A percentile compares a stretch with the other conserved stretches of the same genome.
Conservation (phyloP, 1,140 invertebrate species). For the Araneus ventricosus region DNA sequence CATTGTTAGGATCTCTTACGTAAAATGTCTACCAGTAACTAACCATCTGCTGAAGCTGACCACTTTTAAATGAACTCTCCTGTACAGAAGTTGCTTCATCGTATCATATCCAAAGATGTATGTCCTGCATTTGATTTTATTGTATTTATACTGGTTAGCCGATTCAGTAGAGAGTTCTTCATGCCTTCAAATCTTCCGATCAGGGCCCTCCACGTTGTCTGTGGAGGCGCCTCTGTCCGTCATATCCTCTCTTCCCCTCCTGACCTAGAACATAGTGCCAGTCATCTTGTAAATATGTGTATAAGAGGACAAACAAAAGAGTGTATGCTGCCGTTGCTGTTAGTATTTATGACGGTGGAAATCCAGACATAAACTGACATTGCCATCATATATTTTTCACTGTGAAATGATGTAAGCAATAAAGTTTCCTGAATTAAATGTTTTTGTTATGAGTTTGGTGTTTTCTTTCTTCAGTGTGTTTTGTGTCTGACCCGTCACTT, state of each 20-base stretch:
- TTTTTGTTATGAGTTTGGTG: conserved; percentile 68
- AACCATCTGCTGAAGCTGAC: too few species aligned
- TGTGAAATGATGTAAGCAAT: conserved; percentile 76
- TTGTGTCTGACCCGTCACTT: background rate
- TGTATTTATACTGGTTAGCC: conserved; percentile 51
- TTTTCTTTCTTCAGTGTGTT: background rate
- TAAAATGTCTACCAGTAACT: too few species aligned
- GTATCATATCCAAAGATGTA: conserved; percentile 71
- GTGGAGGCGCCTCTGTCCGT: conserved; percentile 56
- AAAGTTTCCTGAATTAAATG: conserved; percentile 76
- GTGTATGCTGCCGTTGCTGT: conserved; percentile 67
- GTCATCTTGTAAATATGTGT: conserved; percentile 76
- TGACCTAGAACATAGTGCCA: conserved; percentile 71
- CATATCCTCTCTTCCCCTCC: conserved; percentile 65
- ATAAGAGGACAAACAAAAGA: conserved; percentile 57
- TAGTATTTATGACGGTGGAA: conserved; percentile 75
- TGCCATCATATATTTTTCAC: conserved; percentile 76
- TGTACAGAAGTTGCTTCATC: conserved; percentile 68
- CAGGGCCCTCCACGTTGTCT: background rate
- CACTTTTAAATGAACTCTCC: background rate
- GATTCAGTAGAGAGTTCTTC: background rate
- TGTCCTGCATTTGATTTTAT: conserved; percentile 42
- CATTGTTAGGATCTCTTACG: too few species aligned
- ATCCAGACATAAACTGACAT: conserved; percentile 74
- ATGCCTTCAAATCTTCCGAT: conserved; percentile 47